These are phyloP conservation scores for Ceratotherium simum DNA, from an alignment of 2,113 vertebrate species.

Conservation along the genomic window DNA sequence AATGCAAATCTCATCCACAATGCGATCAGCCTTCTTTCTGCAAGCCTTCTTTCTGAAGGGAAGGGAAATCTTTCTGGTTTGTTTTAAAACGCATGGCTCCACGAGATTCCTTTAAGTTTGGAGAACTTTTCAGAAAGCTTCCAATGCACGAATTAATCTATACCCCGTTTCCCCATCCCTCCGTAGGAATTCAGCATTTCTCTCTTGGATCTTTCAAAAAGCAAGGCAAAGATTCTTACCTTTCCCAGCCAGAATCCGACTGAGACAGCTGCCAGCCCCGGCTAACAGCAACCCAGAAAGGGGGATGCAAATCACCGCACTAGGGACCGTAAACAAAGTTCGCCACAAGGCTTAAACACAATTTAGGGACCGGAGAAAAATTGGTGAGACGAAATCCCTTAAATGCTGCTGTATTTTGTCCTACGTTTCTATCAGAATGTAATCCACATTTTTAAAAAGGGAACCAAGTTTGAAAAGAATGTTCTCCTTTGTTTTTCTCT, in stretches of 20 bases:
- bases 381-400: slow-evolving; percentile 75
- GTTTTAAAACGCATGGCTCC: slow-evolving; percentile 23
- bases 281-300: slow-evolving; percentile 60
- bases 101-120: neutral
- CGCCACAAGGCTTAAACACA: slow-evolving; percentile 70
- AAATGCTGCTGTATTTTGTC: neutral
- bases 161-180: neutral
- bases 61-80: neutral
- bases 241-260: slow-evolving; percentile 81
- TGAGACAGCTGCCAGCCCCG: slow-evolving; percentile 74
- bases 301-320: slow-evolving; percentile 78
- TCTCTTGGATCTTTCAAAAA: slow-evolving; percentile 62
- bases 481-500: neutral
- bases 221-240: slow-evolving; percentile 84
- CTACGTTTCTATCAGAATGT: neutral
- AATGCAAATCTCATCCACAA: neutral
- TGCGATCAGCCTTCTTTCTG: neutral
- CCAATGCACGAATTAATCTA: neutral
- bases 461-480: neutral
- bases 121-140: slow-evolving; percentile 51
- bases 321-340: slow-evolving; percentile 87
- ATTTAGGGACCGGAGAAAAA: slow-evolving; percentile 87
- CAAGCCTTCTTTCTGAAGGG: neutral
- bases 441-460: neutral
- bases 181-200: neutral